A percentile compares a stretch with the other conserved stretches of the same genome.
phyloP scores from a whole-genome alignment of 2,888 invertebrate species.

The Brachyptera risi region DNA sequence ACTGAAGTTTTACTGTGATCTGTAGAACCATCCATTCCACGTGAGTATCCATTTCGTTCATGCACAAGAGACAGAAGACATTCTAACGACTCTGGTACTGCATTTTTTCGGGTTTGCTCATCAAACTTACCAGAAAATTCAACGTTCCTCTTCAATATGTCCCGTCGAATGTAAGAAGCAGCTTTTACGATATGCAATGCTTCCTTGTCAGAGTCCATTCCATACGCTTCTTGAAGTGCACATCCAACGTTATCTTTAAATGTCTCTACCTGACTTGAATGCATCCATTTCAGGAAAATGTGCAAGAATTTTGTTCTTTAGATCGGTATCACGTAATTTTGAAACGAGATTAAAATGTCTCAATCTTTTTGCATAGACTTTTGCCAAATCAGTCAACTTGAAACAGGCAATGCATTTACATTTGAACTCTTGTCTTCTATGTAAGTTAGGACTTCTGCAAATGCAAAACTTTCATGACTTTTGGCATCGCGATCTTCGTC shows the following conservation, averaged over 20 bases:
- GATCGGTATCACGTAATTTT: background rate
- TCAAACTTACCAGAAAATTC: background rate
- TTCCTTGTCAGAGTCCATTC: background rate
- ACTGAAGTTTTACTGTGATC: background rate
- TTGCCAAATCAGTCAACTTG: background rate
- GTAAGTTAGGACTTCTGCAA: background rate
- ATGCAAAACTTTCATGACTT: background rate
- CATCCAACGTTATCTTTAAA: background rate
- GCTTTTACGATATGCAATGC: background rate
- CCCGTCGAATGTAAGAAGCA: background rate
- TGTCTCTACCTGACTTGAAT: background rate
- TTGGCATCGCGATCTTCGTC: background rate
- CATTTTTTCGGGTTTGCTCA: background rate
- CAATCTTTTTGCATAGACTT: background rate
- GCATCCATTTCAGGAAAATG: background rate
- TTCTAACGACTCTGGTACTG: background rate
- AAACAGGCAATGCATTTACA: background rate
- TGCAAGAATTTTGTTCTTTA: background rate
- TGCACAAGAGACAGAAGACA: background rate
- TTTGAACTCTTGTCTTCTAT: background rate
- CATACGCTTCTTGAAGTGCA: background rate
- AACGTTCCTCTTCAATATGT: background rate
- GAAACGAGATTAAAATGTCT: background rate
- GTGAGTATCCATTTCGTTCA: background rate
- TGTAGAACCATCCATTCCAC: background rate